Evolutionary conservation across 2,797 vertebrate genomes (phyloP), one percentile per base, ranked within the genome.

Genomic region (Clarias laeviceps): DNA sequence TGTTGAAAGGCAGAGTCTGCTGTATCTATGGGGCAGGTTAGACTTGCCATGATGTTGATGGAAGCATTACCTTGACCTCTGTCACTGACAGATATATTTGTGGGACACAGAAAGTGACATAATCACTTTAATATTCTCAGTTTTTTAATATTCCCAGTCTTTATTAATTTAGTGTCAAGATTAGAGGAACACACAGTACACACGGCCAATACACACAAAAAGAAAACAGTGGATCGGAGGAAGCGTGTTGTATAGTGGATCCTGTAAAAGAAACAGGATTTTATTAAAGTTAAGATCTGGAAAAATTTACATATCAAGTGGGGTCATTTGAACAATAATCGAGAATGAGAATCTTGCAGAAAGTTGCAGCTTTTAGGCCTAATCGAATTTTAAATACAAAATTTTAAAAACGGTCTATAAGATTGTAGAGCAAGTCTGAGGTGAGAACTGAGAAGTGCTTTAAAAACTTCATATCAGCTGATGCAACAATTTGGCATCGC

Each of bases 1-100:
- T 82, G 8, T 56, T 90, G 91, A 91, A 91, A 85, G 86, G 40
- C 20, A 37, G 37, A 0, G 29, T 73, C 89, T n/a, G n/a, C n/a
- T n/a, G n/a, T 94, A 95, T 95, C 93, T 93, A 94, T 95, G 94
- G 92, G 88, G 6, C 65, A 87, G 90, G 90, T 94, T 93, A 92
- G 85, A 91, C 85, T 32, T 86, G 90, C 72, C 1, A 88, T 78
- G 83, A 89, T 87, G 91, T 86, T 92, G 94, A 91, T 94, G 92
- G 94, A 94, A 94, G 91, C 89, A 85, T 84, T 87, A 85, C 73
- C 82, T 83, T 90, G 88, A 88, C 90, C 85, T 84, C 68, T 87
- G 90, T 94, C 93, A 93, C 88, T 87, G 86, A 15, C 91, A 62
- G 84, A 84, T 56, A 77, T 84, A 20, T 70, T 34, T 32, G 50